Evolutionary conservation across 64 coral and sea anemone species (phyloP).

Genomic region (Actinia equina): DNA sequence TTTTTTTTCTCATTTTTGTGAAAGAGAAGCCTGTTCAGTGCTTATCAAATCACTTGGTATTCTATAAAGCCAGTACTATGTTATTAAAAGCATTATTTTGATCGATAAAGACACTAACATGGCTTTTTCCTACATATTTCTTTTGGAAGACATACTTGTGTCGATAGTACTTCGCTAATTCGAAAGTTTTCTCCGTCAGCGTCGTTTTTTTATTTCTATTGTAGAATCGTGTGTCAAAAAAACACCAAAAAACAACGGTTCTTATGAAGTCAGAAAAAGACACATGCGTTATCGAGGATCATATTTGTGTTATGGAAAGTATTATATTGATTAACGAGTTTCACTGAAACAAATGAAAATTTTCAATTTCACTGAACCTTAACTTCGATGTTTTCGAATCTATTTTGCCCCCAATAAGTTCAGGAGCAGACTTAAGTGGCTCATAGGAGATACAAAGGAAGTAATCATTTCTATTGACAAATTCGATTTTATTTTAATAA

Average conservation of each 20-base stretch:
- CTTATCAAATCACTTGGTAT: background rate
- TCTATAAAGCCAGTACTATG: background rate
- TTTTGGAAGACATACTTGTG: background rate
- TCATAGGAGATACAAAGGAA: constrained; percentile 2
- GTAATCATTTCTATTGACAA: constrained; percentile 11
- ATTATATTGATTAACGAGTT: background rate
- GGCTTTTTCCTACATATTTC: background rate
- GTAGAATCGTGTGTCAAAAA: background rate
- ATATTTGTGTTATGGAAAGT: background rate
- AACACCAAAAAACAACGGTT: background rate
- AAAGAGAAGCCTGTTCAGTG: background rate
- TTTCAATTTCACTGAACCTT: background rate
- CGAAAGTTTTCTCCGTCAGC: constrained; percentile 10
- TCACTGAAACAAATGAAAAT: background rate
- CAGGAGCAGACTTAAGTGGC: constrained; percentile 9
- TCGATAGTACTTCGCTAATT: background rate
- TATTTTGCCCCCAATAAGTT: background rate
- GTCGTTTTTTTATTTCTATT: background rate
- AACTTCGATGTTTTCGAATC: background rate
- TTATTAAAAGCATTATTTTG: background rate
- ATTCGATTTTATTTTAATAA: constrained; percentile 5
- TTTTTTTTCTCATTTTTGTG: background rate
- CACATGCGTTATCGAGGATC: background rate
- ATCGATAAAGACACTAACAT: background rate
- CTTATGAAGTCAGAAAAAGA: background rate